Conservation (phyloP, 2,888 invertebrate genomes). For the Calliopum simillimum region DNA sequence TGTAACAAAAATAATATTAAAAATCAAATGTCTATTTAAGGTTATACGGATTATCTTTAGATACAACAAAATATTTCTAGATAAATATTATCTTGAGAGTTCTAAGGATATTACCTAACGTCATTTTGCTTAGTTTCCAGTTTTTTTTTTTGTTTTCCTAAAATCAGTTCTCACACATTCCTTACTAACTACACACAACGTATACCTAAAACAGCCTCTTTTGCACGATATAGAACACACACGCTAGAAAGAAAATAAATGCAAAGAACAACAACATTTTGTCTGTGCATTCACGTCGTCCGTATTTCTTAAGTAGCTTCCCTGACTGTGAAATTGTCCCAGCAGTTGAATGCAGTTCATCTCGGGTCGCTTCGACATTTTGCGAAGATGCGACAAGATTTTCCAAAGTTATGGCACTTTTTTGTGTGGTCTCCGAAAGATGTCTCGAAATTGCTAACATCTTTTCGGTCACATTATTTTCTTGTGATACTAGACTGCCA, state of each 20-base stretch:
- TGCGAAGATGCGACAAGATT: conserved; percentile 79
- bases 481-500: conserved; percentile 69
- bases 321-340: conserved; percentile 90
- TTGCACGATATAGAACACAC: conserved; percentile 92
- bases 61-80: no score
- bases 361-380: conserved; percentile 79
- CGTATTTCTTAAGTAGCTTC: conserved; percentile 93
- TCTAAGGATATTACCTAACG: no score
- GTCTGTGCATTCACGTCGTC: conserved; percentile 93
- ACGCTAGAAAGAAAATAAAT: conserved; percentile 88
- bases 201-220: conserved; percentile 81
- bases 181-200: background rate
- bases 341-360: conserved; percentile 87
- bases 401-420: conserved; percentile 87
- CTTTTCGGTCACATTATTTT: conserved; percentile 83
- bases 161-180: conserved; percentile 4
- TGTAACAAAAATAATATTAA: no score
- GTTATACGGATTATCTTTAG: no score
- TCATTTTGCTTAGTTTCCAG: no score
- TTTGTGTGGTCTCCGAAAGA: conserved; percentile 86
- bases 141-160: background rate
- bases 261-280: conserved; percentile 90
- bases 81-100: no score
- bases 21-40: no score
- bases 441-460: conserved; percentile 86